phyloP scores from a whole-genome alignment of 1,140 invertebrate species.

The Nymphalis io region DNA sequence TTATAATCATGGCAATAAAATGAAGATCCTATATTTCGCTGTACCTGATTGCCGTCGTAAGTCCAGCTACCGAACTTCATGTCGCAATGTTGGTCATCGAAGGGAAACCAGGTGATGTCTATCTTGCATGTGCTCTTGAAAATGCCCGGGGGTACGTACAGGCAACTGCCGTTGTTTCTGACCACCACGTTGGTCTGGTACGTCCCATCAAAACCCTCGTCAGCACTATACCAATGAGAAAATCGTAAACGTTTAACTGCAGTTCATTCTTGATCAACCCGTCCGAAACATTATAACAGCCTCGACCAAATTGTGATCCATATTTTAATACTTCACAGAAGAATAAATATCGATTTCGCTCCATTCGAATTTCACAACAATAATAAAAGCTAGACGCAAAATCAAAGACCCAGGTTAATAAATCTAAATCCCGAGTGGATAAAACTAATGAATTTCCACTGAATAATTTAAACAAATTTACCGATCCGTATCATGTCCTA shows the following conservation, averaged over 20 bases:
- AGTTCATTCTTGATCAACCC: background rate
- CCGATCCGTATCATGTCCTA: constrained; percentile 43
- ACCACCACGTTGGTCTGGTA: constrained; percentile 99
- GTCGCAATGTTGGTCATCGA: constrained; percentile 98
- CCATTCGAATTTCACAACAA: background rate
- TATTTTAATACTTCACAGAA: background rate
- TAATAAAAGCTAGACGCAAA: background rate
- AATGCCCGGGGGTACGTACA: constrained; percentile 98
- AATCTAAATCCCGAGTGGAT: constrained; percentile 28
- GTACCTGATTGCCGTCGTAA: constrained; percentile 95
- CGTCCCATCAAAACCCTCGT: constrained; percentile 98
- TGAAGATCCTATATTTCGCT: constrained; percentile 13
- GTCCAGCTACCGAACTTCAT: constrained; percentile 98
- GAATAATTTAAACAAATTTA: constrained; percentile 43
- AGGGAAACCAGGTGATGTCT: constrained; percentile 99
- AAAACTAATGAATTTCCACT: constrained; percentile 42
- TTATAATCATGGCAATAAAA: background rate
- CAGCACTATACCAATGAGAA: constrained; percentile 87
- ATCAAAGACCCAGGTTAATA: constrained; percentile 16
- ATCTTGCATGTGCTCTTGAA: constrained; percentile 99
- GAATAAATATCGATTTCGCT: background rate
- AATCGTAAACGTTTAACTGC: constrained; percentile 29
- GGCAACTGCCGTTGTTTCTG: constrained; percentile 95
- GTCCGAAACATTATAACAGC: constrained; percentile 2
- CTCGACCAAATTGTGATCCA: background rate